These are phyloP conservation scores for Nothura maculosa DNA, from an alignment of 2,797 vertebrate genomes.

Conservation along the genomic window DNA sequence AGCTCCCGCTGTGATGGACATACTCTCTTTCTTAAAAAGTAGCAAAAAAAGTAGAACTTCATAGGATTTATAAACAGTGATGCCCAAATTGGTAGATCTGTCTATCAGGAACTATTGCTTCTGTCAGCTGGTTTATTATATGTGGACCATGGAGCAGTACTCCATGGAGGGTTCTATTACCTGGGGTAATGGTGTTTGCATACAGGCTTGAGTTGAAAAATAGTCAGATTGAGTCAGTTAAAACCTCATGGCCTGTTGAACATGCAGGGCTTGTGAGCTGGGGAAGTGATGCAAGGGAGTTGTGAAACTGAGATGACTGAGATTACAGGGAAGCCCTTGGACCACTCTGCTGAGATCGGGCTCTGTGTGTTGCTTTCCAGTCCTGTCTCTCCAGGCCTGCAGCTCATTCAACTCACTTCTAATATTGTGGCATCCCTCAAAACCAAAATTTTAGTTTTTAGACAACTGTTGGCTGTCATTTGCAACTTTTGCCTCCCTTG, in stretches of 20 bases:
- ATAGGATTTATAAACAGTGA: background rate
- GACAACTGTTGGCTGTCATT: background rate
- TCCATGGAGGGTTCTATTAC: fast-evolving
- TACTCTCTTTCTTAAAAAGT: background rate
- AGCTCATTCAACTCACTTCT: background rate
- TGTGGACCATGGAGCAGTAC: background rate
- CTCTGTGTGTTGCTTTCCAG: background rate
- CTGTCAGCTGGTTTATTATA: background rate
- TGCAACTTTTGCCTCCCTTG: background rate
- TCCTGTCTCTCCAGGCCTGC: fast-evolving
- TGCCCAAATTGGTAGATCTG: background rate
- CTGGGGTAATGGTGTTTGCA: background rate
- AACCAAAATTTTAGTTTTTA: background rate
- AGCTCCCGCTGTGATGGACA: background rate
- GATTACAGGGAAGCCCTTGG: background rate
- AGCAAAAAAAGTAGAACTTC: background rate
- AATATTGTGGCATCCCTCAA: background rate
- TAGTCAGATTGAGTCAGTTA: fast-evolving
- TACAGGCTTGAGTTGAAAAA: background rate
- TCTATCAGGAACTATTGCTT: background rate
- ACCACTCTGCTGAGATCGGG: background rate
- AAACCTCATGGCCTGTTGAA: background rate
- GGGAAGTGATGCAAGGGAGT: fast-evolving
- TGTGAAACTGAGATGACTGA: background rate
- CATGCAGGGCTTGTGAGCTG: background rate